These are phyloP conservation scores for Onthophagus taurus DNA, from an alignment of 1,140 invertebrate genomes.

Conservation along the genomic window DNA sequence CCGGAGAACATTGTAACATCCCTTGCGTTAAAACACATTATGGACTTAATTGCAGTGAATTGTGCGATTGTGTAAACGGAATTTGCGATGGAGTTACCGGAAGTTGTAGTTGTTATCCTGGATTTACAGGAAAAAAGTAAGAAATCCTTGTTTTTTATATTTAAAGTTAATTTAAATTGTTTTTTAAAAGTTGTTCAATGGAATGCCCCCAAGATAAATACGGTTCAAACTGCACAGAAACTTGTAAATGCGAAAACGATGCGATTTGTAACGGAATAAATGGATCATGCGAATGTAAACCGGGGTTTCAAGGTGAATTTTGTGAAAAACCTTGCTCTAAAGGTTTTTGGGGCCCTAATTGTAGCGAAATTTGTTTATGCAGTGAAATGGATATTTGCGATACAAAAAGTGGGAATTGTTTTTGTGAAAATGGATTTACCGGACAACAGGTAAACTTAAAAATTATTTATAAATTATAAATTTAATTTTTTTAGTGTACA, in stretches of 20 bases:
- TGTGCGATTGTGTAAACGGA: neutral
- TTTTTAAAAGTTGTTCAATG: neutral
- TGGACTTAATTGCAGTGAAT: neutral
- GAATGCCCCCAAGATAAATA: slow-evolving; percentile 1
- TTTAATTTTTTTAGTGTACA: neutral
- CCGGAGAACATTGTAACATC: neutral
- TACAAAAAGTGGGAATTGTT: neutral
- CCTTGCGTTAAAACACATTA: neutral
- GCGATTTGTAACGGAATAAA: neutral
- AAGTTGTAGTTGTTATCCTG: neutral
- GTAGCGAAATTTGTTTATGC: neutral
- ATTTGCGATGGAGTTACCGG: neutral
- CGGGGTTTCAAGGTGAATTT: neutral
- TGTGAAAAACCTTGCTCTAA: neutral
- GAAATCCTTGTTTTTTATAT: neutral
- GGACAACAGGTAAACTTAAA: neutral
- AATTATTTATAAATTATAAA: neutral
- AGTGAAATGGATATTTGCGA: neutral
- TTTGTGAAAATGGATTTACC: no score
- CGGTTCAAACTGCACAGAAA: neutral
- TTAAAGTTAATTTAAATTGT: neutral
- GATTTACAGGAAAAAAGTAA: neutral
- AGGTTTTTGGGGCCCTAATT: slow-evolving; percentile 3
- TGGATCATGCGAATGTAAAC: neutral
- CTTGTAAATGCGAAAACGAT: neutral